phyloP scores from a whole-genome alignment of 2,113 vertebrate genomes.

The Neolamprologus cancellatus region DNA sequence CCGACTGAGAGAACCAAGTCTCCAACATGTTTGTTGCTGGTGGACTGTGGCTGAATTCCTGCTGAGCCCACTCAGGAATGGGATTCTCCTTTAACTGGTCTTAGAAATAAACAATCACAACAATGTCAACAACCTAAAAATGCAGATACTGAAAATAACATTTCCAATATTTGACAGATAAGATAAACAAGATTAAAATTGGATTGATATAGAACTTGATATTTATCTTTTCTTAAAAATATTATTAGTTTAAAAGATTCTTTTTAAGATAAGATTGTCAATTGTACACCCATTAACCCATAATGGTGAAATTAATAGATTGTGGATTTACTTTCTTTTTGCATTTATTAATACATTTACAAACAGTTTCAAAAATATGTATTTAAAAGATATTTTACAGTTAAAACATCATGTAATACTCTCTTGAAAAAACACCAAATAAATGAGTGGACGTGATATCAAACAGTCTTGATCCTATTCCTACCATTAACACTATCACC shows the following conservation, averaged over 20 bases:
- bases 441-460: background rate
- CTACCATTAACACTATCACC: constrained; percentile 24
- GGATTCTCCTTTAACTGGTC: background rate
- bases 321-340: background rate
- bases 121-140: background rate
- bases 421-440: background rate
- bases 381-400: background rate
- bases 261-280: background rate
- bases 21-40: constrained; percentile 70
- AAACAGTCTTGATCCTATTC: background rate
- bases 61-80: constrained; percentile 82
- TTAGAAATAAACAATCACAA: background rate
- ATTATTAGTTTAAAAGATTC: background rate
- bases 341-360: background rate
- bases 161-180: background rate
- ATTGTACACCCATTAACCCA: background rate
- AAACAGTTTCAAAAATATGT: background rate
- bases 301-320: background rate
- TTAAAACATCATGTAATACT: background rate
- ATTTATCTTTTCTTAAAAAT: background rate
- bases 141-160: background rate
- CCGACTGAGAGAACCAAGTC: constrained; percentile 82
- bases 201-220: background rate
- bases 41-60: constrained; percentile 67
- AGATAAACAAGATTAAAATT: background rate